Conservation (phyloP, 1,140 invertebrate species). For the Anastrepha obliqua region DNA sequence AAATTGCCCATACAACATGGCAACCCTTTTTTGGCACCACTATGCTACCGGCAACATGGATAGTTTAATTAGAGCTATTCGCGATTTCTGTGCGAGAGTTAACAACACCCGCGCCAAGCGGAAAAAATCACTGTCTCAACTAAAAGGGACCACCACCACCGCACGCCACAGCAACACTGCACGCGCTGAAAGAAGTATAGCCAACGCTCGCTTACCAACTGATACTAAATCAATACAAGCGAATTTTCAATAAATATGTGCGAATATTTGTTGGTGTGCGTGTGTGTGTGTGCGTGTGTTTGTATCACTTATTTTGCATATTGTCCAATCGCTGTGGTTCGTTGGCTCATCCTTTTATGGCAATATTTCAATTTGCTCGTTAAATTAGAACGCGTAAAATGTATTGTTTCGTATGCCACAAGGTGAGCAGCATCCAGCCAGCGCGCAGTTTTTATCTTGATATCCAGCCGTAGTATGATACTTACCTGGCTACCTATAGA, state of each 20-base stretch:
- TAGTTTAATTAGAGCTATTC: constrained; percentile 35
- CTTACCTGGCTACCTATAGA: no score
- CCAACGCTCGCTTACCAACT: no score
- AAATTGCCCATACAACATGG: constrained; percentile 23
- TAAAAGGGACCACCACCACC: constrained; percentile 30
- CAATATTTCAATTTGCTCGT: constrained; percentile 57
- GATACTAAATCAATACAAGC: not conserved
- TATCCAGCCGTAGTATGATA: not conserved
- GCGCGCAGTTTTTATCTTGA: constrained; percentile 37
- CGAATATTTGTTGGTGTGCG: not conserved
- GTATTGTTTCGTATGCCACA: constrained; percentile 8
- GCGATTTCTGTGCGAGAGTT: not conserved
- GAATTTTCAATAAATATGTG: constrained; percentile 1
- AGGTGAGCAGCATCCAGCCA: not conserved
- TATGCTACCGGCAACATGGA: constrained; percentile 38
- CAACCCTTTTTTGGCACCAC: constrained; percentile 52
- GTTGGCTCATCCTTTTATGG: constrained; percentile 51
- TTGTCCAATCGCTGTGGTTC: constrained; percentile 3
- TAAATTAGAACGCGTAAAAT: constrained; percentile 55
- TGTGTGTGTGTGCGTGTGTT: not conserved
- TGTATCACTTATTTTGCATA: constrained; percentile 30
- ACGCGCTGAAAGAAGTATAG: no score
- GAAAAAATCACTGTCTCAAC: constrained; percentile 13
- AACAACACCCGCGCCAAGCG: constrained; percentile 43
- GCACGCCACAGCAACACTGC: no score